Evolutionary conservation across 2,888 invertebrate species (phyloP), one percentile per base, ranked within the genome.

Genomic region (Hirtodrosophila duncani): DNA sequence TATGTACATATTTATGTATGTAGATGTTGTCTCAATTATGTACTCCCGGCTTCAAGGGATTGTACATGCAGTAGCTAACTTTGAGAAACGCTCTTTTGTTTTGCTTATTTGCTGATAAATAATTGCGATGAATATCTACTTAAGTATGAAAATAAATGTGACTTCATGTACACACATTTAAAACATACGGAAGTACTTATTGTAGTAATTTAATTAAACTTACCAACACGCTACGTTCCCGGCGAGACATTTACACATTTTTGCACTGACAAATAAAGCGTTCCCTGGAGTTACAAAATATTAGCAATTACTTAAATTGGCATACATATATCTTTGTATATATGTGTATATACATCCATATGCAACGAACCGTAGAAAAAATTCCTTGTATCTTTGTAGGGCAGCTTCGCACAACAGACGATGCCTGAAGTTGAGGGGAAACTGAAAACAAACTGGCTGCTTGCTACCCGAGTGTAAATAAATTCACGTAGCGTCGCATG

Each of bases 241-340:
- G 41, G 82, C 74, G n/a, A 81, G 55, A 39, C 83, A 83, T 64
- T 81, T 83, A 60, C 83, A 83, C 81, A 83, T 83, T 45, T 74
- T 74, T 39, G 3, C 11, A 6, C 36, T 27, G 7, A 29, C 38
- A 43, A 2, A 39, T 44, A 3, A 11, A 38, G 29, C 9, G n/a
- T 33, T 60, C 45, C 4, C 39, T 38, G 33, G 18, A 37, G 24
- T 38, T 30, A 33, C n/a, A n/a, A n/a, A n/a, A n/a, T n/a, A n/a
- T n/a, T n/a, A n/a, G n/a, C n/a, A 13, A 20, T 36, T n/a, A 59
- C 49, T 43, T 46, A 38, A 63, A 53, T 45, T 37, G 36, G 17
- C 10, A 31, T 13, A 17, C 23, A 34, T 34, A 17, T 31, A 17
- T 16, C 6, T 30, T 16, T n/a, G n/a, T n/a, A n/a, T n/a, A n/a